These are phyloP conservation scores for Nephrotoma appendiculata DNA, from an alignment of 2,888 invertebrate species.

Conservation along the genomic window DNA sequence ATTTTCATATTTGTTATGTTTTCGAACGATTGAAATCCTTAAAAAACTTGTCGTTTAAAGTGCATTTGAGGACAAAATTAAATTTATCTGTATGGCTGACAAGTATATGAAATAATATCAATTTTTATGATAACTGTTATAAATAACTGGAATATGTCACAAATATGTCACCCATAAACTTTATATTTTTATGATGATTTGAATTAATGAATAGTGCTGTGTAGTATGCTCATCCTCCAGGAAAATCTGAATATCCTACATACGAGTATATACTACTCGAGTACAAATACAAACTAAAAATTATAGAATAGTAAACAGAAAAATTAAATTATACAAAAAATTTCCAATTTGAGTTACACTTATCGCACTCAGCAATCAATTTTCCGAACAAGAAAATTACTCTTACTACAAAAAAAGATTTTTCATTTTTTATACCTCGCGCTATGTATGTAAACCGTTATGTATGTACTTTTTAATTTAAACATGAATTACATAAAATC, in stretches of 20 bases:
- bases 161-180: background rate
- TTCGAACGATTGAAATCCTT: too few relatives aligned
- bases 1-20: too few relatives aligned
- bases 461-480: background rate
- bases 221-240: background rate
- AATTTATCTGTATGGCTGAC: background rate
- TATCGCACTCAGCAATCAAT: background rate
- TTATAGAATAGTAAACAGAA: background rate
- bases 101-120: background rate
- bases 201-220: background rate
- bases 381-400: background rate
- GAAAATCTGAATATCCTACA: background rate
- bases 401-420: background rate
- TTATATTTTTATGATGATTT: background rate
- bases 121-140: background rate
- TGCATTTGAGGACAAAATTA: background rate
- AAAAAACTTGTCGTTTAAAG: too few relatives aligned
- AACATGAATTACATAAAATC: background rate
- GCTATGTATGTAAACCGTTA: background rate
- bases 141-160: background rate
- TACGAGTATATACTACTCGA: background rate
- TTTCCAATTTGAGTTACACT: background rate
- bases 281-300: background rate
- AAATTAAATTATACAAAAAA: background rate
- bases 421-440: background rate